Conservation (phyloP, 1,140 invertebrate species). For the Platorchestia sp. region DNA sequence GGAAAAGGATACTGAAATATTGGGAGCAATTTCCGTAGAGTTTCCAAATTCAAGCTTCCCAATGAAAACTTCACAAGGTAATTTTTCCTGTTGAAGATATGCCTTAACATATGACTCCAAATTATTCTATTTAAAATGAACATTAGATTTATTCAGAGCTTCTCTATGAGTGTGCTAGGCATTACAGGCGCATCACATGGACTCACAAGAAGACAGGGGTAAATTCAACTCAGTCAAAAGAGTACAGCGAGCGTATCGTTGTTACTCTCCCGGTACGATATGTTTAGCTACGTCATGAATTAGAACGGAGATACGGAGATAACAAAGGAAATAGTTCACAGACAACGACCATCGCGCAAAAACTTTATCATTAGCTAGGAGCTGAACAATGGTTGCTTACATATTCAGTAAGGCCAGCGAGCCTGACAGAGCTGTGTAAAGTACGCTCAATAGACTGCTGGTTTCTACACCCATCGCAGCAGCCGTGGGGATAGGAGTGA, state of each 20-base stretch:
- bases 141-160: not conserved
- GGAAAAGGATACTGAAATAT: not conserved
- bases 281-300: not conserved
- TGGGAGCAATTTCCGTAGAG: not conserved
- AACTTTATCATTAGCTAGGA: not conserved
- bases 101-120: not conserved
- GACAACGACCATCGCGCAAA: not conserved
- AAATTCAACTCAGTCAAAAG: not conserved
- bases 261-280: not conserved
- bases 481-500: not conserved
- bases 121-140: not conserved
- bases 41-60: not conserved
- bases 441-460: not conserved
- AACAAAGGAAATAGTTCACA: conserved; percentile 1
- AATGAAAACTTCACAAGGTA: not conserved
- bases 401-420: not conserved
- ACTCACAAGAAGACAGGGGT: not conserved
- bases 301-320: not conserved
- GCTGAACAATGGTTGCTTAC: not conserved
- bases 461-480: not conserved
- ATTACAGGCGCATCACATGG: not conserved
- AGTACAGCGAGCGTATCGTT: not conserved
- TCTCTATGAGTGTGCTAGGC: not conserved
- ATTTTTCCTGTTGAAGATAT: not conserved
- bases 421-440: not conserved